These are phyloP conservation scores for Telenomus remus DNA, from an alignment of 1,140 invertebrate species.

Conservation along the genomic window DNA sequence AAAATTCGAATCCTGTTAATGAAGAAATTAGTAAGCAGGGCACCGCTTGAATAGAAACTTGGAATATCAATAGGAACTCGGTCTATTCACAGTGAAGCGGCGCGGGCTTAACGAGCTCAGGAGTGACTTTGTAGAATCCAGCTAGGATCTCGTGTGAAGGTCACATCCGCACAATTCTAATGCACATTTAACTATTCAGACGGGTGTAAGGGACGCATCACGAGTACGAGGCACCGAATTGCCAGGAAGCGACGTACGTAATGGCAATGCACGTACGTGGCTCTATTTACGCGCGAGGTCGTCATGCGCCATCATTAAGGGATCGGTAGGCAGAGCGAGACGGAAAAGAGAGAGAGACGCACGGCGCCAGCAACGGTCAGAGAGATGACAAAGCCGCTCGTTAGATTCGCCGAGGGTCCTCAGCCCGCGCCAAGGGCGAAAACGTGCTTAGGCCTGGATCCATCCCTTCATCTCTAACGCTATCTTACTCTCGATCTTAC, in stretches of 20 bases:
- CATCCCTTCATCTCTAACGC: constrained; percentile 63
- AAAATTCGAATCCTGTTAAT: no score
- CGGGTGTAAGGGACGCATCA: constrained; percentile 40
- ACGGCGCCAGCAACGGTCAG: constrained; percentile 43
- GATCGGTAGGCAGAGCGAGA: constrained; percentile 33
- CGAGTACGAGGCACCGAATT: constrained; percentile 51
- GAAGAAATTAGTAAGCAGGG: no score
- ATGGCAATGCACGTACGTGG: constrained; percentile 48
- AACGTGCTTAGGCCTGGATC: constrained; percentile 72
- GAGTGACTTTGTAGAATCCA: constrained; percentile 35
- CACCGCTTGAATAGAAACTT: constrained; percentile 31
- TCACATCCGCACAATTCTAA: constrained; percentile 54
- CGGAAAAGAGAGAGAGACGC: constrained; percentile 31
- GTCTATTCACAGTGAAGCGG: constrained; percentile 38
- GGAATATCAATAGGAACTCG: constrained; percentile 43
- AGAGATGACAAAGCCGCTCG: constrained; percentile 73
- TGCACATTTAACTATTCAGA: constrained; percentile 51
- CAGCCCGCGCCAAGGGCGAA: constrained; percentile 71
- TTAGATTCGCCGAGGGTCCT: constrained; percentile 74
- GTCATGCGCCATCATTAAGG: constrained; percentile 54
- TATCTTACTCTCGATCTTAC: constrained; percentile 49
- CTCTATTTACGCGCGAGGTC: constrained; percentile 48
- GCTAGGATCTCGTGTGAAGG: constrained; percentile 47
- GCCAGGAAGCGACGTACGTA: constrained; percentile 53
- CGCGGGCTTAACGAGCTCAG: constrained; percentile 45